Percentiles rank a stretch among this genome's conserved stretches.
These are phyloP conservation scores for Scelioninae gen. 1 DNA, from an alignment of 2,888 invertebrate genomes.

Conservation along the genomic window DNA sequence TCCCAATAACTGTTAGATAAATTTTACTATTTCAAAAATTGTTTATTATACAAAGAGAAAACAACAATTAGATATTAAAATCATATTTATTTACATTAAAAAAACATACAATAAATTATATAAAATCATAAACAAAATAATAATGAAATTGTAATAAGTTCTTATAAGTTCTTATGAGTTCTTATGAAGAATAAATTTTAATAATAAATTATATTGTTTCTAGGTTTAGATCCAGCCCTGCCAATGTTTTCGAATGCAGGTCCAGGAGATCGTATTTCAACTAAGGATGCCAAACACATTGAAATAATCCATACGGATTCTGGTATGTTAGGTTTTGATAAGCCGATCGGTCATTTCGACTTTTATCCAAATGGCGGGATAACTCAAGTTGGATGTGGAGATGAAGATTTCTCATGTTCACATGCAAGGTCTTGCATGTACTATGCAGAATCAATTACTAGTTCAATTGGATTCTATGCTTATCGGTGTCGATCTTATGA, in stretches of 20 bases:
- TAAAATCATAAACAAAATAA: too few relatives aligned
- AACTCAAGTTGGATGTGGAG: conserved; percentile 78
- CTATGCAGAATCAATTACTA: conserved; percentile 76
- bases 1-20: not conserved
- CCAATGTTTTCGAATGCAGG: conserved; percentile 78
- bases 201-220: too few relatives aligned
- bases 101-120: too few relatives aligned
- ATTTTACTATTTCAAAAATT: not conserved
- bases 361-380: conserved; percentile 84
- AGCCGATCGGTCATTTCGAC: conserved; percentile 81
- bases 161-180: too few relatives aligned
- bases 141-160: too few relatives aligned
- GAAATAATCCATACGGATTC: conserved; percentile 83
- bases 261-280: conserved; percentile 77
- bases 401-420: conserved; percentile 69
- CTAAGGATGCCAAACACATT: conserved; percentile 80
- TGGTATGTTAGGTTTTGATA: conserved; percentile 78
- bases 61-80: too few relatives aligned
- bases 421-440: conserved; percentile 74
- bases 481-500: conserved; percentile 61
- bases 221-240: conserved; percentile 83
- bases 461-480: conserved; percentile 63
- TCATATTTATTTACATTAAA: too few relatives aligned
- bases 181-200: too few relatives aligned
- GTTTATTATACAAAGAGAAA: too few relatives aligned